A percentile compares a stretch with the other conserved stretches of the same genome.
Conservation (phyloP, 1,140 invertebrate species). For the Drosophila ohnishii region DNA sequence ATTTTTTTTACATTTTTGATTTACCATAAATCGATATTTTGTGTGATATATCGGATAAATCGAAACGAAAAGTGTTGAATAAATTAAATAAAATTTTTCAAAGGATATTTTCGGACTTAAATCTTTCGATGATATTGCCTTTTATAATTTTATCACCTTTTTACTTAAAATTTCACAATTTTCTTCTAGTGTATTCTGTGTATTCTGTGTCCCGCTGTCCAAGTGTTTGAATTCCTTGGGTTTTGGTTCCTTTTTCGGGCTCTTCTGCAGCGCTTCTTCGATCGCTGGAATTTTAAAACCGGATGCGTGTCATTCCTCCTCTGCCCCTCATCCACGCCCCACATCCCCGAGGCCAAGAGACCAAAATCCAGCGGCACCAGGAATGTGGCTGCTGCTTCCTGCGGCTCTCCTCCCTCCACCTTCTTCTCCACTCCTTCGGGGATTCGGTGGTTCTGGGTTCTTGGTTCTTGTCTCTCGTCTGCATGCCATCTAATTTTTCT, state of each 20-base stretch:
- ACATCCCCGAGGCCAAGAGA: neutral
- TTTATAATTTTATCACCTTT: too few species aligned
- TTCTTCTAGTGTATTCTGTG: slow-evolving; percentile 1
- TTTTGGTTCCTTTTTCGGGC: slow-evolving; percentile 19
- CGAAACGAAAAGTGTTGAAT: neutral
- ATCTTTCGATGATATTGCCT: too few species aligned
- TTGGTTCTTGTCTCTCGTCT: slow-evolving; percentile 35
- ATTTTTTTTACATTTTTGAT: neutral
- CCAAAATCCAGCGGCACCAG: slow-evolving; percentile 36
- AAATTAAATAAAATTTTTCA: too few species aligned
- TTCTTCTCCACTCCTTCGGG: slow-evolving; percentile 1
- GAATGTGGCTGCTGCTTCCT: slow-evolving; percentile 56
- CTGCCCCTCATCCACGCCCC: slow-evolving; percentile 19
- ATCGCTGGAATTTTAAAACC: slow-evolving; percentile 74
- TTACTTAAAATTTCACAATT: neutral
- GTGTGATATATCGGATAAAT: too few species aligned
- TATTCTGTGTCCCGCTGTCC: slow-evolving; percentile 40
- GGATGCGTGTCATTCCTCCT: slow-evolving; percentile 75
- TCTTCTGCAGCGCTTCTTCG: slow-evolving; percentile 17
- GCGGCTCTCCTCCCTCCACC: slow-evolving; percentile 19
- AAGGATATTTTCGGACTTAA: too few species aligned
- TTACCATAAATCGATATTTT: too few species aligned
- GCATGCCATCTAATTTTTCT: slow-evolving; percentile 73
- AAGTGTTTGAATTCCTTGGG: slow-evolving; percentile 72
- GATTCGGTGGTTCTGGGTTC: slow-evolving; percentile 20